Base-by-base conservation (phyloP, 2,888 invertebrate genomes). In the Ctena decussata region DNA sequence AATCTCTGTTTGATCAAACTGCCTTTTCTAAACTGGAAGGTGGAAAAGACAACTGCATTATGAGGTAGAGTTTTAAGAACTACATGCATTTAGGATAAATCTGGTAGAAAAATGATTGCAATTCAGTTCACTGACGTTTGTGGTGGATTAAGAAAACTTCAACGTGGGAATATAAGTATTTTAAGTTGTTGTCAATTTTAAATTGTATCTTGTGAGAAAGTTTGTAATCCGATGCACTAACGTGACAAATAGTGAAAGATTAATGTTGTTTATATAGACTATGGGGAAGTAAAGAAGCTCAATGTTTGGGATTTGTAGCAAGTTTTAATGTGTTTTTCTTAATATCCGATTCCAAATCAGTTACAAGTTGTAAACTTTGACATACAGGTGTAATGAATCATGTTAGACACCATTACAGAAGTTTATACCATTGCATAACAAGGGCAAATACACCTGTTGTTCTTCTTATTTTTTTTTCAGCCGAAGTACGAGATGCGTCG, bases 331-430 rank as follows among this genome's bases (percentile, higher is more conserved):
- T 65, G 65, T 65, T 65, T n/a, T 65, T 65, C 21, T 35, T 30
- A 57, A 65, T 32, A 65, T 65, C 65, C 65, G 35, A 65, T 65
- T 65, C 65, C 65, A 35, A 65, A 65, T 65, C 32, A 35, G 65
- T 65, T 65, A 35, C 65, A 35, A 65, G 65, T 35, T 65, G 65
- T 65, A 65, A 65, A 65, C 65, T 65, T 65, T 65, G 65, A 65
- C 65, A 35, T 18, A 32, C 21, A 35, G 21, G 15, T 35, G 35
- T 65, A 65, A 65, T 65, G 65, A 35, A 65, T 65, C 65, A 65
- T 65, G 27, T 1, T 24, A 65, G 65, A 15, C 65, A 65, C 57
- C 57, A 11, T 24, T 11, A 5, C 27, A 57, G 6, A 11, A 35
- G 65, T 65, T 32, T 32, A 65, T 21, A 65, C 35, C 35, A 65